phyloP scores from a whole-genome alignment of 1,140 invertebrate genomes.

The Drosophila rhopaloa region DNA sequence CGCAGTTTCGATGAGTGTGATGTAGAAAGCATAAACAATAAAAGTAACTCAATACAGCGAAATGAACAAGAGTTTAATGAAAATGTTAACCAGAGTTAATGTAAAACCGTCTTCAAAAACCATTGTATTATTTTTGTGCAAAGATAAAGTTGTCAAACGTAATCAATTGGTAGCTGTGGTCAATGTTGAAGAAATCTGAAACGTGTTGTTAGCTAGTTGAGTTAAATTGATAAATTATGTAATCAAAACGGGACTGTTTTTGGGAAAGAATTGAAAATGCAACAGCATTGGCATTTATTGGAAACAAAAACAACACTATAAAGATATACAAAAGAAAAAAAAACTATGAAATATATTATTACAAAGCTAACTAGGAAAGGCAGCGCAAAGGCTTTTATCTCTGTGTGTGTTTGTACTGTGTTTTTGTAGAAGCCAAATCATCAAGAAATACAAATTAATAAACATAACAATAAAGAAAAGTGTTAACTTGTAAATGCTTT shows the following conservation, averaged over 20 bases:
- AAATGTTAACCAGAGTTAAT: slow-evolving; percentile 57
- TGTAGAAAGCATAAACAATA: slow-evolving; percentile 69
- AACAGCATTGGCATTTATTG: slow-evolving; percentile 75
- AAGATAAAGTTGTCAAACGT: slow-evolving; percentile 31
- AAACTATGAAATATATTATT: slow-evolving; percentile 48
- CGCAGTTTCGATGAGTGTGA: slow-evolving; percentile 50
- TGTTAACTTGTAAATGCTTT: slow-evolving; percentile 73
- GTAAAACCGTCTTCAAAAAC: slow-evolving; percentile 70
- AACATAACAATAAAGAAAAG: slow-evolving; percentile 70
- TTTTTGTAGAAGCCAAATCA: slow-evolving; percentile 71
- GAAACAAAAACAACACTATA: slow-evolving; percentile 45
- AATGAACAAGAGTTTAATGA: slow-evolving; percentile 59
- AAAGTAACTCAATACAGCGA: slow-evolving; percentile 80
- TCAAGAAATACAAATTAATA: slow-evolving; percentile 53
- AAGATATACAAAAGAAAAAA: slow-evolving; percentile 43
- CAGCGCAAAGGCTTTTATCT: slow-evolving; percentile 71
- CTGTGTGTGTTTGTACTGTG: slow-evolving; percentile 61
- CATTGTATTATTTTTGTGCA: slow-evolving; percentile 35
- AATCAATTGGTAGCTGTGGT: slow-evolving; percentile 51
- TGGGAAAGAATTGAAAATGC: slow-evolving; percentile 60
- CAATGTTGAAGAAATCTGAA: slow-evolving; percentile 56
- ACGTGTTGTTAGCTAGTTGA: slow-evolving; percentile 68
- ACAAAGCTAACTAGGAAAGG: slow-evolving; percentile 66
- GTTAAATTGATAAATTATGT: slow-evolving; percentile 48
- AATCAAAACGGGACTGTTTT: slow-evolving; percentile 48